Conservation (phyloP, 2,888 invertebrate genomes). For the Eudasyphora cyanicolor region DNA sequence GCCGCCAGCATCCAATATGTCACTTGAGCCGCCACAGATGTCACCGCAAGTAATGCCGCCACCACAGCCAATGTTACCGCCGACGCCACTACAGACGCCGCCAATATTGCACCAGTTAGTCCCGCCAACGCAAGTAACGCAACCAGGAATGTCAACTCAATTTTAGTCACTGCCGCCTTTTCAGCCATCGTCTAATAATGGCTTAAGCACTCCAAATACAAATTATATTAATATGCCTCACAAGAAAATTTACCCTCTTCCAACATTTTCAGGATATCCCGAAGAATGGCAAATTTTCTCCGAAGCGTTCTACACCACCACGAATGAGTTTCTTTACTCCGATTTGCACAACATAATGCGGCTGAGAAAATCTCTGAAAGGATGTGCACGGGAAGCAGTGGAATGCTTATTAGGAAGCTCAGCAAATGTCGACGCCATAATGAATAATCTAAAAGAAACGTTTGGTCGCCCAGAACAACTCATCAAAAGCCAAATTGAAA, state of each 20-base stretch:
- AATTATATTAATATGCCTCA: background rate
- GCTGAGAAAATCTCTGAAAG: constrained; percentile 23
- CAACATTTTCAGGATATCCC: background rate
- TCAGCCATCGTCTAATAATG: background rate
- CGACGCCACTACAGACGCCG: background rate
- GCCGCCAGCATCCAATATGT: background rate
- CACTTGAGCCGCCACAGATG: background rate
- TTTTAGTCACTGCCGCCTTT: background rate
- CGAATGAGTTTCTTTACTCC: constrained; percentile 23
- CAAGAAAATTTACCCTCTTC: no score
- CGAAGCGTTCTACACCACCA: no score
- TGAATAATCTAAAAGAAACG: no score
- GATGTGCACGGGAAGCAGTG: constrained; percentile 6
- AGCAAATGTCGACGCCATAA: no score
- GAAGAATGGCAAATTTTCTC: background rate
- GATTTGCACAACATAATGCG: constrained; percentile 33
- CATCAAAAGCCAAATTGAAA: background rate
- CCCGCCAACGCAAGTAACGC: background rate
- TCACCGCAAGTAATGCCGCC: background rate
- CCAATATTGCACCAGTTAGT: background rate
- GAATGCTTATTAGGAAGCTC: constrained; percentile 34
- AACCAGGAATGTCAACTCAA: background rate
- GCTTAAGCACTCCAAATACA: background rate
- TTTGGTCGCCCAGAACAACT: no score
- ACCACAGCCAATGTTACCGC: background rate